These are phyloP conservation scores for Triplophysa bombifrons DNA, from an alignment of 2,797 vertebrate genomes.

Conservation along the genomic window DNA sequence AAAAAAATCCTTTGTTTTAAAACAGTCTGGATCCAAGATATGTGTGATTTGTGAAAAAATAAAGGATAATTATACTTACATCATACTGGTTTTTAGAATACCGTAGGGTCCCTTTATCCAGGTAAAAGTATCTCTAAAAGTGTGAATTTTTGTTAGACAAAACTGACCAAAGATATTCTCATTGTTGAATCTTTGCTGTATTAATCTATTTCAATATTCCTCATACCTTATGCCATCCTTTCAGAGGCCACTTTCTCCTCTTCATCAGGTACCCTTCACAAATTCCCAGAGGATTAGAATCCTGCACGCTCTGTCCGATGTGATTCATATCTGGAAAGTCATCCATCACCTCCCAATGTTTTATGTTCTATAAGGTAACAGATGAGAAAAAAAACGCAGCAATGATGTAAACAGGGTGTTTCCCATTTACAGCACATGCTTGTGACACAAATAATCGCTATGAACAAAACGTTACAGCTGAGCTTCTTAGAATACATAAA, in stretches of 20 bases:
- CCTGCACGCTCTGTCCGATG: conserved; percentile 65
- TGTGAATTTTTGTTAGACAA: not conserved
- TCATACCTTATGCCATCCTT: conserved; percentile 95
- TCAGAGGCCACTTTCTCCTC: conserved; percentile 95
- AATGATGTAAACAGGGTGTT: conserved; percentile 5
- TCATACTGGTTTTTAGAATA: conserved; percentile 88
- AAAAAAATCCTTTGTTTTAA: not conserved
- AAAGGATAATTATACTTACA: conserved; percentile 73
- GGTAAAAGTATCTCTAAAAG: conserved; percentile 79
- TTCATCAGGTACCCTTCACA: conserved; percentile 93
- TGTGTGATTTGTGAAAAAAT: not conserved
- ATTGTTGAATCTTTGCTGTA: not conserved
- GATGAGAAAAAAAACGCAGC: not conserved
- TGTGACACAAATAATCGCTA: not conserved
- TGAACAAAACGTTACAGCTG: not conserved
- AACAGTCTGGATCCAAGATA: not conserved
- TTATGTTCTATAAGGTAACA: conserved; percentile 74
- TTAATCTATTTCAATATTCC: not conserved
- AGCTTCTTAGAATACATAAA: conserved; percentile 31
- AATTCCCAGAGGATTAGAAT: conserved; percentile 68
- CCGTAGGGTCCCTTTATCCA: conserved; percentile 86
- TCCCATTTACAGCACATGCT: not conserved
- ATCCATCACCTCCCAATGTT: conserved; percentile 93
- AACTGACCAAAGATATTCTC: not conserved
- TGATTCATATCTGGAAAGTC: conserved; percentile 70